Evolutionary conservation across 2,797 vertebrate genomes (phyloP), one percentile per base, ranked within the genome.

Genomic region (Mycteria americana): DNA sequence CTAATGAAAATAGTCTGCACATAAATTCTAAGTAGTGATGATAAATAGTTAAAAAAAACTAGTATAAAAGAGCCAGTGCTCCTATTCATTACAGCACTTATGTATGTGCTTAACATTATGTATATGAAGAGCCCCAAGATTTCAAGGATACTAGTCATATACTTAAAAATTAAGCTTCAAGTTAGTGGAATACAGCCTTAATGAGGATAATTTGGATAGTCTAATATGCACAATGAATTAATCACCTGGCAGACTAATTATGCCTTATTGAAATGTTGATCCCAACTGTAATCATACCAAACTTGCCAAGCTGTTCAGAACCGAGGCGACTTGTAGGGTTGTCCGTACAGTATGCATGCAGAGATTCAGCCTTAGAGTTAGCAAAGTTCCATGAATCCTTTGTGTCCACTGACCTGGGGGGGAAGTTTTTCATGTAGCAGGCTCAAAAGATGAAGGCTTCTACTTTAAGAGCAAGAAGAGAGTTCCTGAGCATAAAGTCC

Each of bases 131-230:
- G 17, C 30, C 30, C 19, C 37, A 78, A 80, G 45, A 89, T 85
- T 92, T 96, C 94, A 96, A 94, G 85, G 64, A 78, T 93, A 80
- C 78, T 85, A 95, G 56, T 88, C 15, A 80, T 75, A 91, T 54
- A 88, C 79, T 94, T 92, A 85, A 94, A 91, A 95, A 85, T 88
- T 91, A 92, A 78, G 24, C 37, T 89, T 89, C 43, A 60, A 72
- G 51, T 85, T 91, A 93, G 64, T 91, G 59, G 64, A 85, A 91
- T 88, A 65, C 63, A 94, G 24, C 5, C 50, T 84, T 92, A 89
- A 91, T 89, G 91, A 92, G 73, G 78, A 75, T 72, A 93, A 86
- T 64, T 91, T 88, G 76, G 45, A 50, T 80, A 92, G 67, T 83
- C 60, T 91, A 83, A 89, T 81, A 88, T n/a, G 64, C 65, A 88